phyloP scores from a whole-genome alignment of 2,797 vertebrate species.

The Rhinella marina region DNA sequence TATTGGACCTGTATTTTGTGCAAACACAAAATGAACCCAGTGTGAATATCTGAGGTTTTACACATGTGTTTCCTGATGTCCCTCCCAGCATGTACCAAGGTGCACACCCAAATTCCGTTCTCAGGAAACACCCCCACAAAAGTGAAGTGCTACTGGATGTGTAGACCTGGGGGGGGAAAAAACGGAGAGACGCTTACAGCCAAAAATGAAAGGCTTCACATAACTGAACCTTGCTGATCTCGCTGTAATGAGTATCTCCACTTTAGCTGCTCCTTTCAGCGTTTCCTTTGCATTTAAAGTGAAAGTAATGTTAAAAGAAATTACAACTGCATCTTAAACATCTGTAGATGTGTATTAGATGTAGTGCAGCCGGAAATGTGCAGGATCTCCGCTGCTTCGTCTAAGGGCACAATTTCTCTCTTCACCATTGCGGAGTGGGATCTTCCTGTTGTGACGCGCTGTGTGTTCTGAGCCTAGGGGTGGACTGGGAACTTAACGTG shows the following conservation, averaged over 20 bases:
- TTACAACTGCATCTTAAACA: no score
- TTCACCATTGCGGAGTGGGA: no score
- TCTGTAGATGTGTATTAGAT: no score
- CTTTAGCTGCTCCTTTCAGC: neutral
- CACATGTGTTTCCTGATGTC: conserved; percentile 17
- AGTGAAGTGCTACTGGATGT: neutral
- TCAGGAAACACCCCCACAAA: conserved; percentile 19
- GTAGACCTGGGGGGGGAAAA: neutral
- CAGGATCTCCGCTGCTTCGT: no score
- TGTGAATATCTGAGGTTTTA: conserved; percentile 24
- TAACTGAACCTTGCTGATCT: neutral
- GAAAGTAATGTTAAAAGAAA: no score
- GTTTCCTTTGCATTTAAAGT: neutral
- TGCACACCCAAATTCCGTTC: conserved; percentile 24
- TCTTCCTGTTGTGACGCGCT: no score
- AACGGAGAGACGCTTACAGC: neutral
- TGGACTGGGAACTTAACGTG: no score
- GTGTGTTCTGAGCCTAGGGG: no score
- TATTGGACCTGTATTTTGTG: no score
- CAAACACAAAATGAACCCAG: neutral
- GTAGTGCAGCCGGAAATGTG: no score
- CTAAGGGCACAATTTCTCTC: no score
- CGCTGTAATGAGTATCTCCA: neutral
- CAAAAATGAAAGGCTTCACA: neutral
- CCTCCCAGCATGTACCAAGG: conserved; percentile 6